Percentiles rank a stretch among this genome's conserved stretches.
Conservation (phyloP, 2,797 vertebrate species). For the Sorex maritimensis region DNA sequence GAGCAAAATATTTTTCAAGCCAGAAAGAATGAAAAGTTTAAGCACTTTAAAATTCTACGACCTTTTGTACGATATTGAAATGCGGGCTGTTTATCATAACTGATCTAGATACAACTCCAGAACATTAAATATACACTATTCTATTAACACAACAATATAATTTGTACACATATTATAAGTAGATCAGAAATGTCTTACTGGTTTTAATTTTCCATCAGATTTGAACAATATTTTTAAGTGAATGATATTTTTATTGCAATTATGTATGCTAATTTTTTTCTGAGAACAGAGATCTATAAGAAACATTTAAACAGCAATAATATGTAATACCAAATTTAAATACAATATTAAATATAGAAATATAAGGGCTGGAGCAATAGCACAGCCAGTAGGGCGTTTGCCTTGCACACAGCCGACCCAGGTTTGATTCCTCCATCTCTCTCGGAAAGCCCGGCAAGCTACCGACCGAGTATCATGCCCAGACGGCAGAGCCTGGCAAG, state of each 20-base stretch:
- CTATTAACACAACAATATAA: not conserved
- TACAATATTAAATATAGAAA: too few species aligned
- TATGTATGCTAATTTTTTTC: not conserved
- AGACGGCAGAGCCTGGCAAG: too few species aligned
- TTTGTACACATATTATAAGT: not conserved
- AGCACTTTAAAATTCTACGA: constrained; percentile 18
- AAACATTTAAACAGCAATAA: not conserved
- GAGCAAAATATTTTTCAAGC: constrained; percentile 67
- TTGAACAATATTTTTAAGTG: not conserved
- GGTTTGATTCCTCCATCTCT: too few species aligned
- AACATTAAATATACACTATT: not conserved
- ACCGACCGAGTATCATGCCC: too few species aligned
- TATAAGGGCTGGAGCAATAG: too few species aligned
- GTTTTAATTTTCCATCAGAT: not conserved
- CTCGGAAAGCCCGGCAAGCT: too few species aligned
- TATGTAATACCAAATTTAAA: too few species aligned
- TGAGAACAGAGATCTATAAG: not conserved
- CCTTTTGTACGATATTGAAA: constrained; percentile 61
- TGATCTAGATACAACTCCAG: constrained; percentile 12
- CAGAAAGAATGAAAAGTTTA: constrained; percentile 40
- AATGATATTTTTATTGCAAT: not conserved
- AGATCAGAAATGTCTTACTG: not conserved
- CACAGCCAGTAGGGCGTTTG: too few species aligned
- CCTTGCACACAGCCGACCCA: too few species aligned
- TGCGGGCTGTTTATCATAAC: not conserved